Evolutionary conservation across 1,140 invertebrate genomes (phyloP).

Genomic region (Dinothrombium tinctorium): DNA sequence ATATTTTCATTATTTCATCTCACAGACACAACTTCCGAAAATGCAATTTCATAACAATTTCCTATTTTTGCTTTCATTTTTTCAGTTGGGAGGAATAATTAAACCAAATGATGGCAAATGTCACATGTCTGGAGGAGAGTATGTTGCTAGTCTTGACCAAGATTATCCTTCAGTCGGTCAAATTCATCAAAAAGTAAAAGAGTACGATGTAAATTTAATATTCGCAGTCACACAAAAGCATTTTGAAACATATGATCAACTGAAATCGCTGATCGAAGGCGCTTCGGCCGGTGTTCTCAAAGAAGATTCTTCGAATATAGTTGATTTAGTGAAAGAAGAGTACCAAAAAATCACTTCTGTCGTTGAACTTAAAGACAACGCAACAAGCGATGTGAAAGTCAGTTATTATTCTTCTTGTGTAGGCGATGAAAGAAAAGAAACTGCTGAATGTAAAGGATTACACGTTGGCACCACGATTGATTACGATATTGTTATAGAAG

Average conservation of each 20-base stretch:
- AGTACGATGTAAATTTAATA: slow-evolving; percentile 84
- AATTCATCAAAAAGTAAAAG: slow-evolving; percentile 51
- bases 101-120: slow-evolving; percentile 78
- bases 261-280: slow-evolving; percentile 46
- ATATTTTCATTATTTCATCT: no score
- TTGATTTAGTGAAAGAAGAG: slow-evolving; percentile 62
- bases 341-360: slow-evolving; percentile 80
- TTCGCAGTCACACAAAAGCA: slow-evolving; percentile 80
- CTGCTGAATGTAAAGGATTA: slow-evolving; percentile 47
- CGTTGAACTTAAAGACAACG: slow-evolving; percentile 75
- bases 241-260: slow-evolving; percentile 49
- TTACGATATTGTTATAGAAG: slow-evolving; percentile 27
- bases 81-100: slow-evolving; percentile 67
- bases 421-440: slow-evolving; percentile 19
- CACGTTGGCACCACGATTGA: slow-evolving; percentile 44
- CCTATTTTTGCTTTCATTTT: not conserved
- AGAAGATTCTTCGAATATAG: slow-evolving; percentile 73
- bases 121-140: slow-evolving; percentile 38
- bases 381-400: slow-evolving; percentile 54
- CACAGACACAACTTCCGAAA: no score
- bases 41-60: no score
- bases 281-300: slow-evolving; percentile 57
- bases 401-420: slow-evolving; percentile 63
- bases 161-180: slow-evolving; percentile 90
- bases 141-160: slow-evolving; percentile 43